Evolutionary conservation across 2,797 vertebrate species (phyloP), one percentile per base, ranked within the genome.

Genomic region (Meda fulgida): DNA sequence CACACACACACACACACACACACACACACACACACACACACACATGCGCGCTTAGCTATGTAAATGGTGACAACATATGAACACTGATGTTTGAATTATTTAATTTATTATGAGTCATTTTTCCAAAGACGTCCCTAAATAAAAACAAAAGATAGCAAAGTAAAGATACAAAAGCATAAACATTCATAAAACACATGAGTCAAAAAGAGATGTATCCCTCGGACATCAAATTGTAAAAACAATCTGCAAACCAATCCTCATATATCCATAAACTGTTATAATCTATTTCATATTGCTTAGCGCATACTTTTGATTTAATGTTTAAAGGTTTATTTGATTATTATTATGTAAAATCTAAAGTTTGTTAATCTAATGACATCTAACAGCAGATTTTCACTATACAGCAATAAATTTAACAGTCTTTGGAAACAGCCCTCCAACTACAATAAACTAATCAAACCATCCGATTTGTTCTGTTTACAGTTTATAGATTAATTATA

Each of bases 51-150:
- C 23, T 11, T 1, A 2, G 48, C 77, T 87, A 86, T 86, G 84
- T 75, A 87, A 88, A 88, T 87, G 84, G 7, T 16, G 65, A 34
- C 8, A 43, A 18, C 26, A 23, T 31, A 46, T 31, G 34, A 81
- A 66, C 9, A 4, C 14, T 69, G 26, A 67, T 55, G 21, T 69
- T 16, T 19, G 8, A 63, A 43, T 31, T 13, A 65, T 46, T n/a
- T 5, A 0, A 60, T 77, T 34, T 65, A 65, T 63, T 19, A 78
- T 5, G 14, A 63, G 53, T 58, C 6, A 82, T 29, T 78, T 60
- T 78, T 26, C 23, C 36, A 43, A 78, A n/a, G 16, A 60, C 8
- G 2, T 38, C 6, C 31, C 31, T 14, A 77, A 77, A 77, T 77
- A 14, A 46, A 7, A 14, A 16, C 34, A 58, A 58, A 58, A 14